Conservation (phyloP, 1,140 invertebrate genomes). For the Dinothrombium tinctorium region DNA sequence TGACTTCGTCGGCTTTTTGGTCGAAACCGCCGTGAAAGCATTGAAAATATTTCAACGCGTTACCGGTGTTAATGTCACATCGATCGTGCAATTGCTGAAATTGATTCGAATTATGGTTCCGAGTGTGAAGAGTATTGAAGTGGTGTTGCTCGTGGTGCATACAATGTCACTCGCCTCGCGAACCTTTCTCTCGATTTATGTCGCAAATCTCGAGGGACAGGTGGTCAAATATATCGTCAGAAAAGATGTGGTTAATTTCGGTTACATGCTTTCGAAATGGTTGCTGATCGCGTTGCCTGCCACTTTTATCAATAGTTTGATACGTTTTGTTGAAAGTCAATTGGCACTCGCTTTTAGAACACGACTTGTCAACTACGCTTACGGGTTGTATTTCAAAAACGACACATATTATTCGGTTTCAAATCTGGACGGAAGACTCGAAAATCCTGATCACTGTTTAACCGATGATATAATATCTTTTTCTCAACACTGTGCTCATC, state of each 20-base stretch:
- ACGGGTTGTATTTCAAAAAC: slow-evolving; percentile 78
- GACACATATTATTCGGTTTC: slow-evolving; percentile 81
- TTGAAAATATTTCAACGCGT: slow-evolving; percentile 9
- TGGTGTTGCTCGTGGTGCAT: slow-evolving; percentile 50
- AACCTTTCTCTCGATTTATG: slow-evolving; percentile 90
- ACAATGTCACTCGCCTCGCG: slow-evolving; percentile 63
- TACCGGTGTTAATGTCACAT: slow-evolving; percentile 14
- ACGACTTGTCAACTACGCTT: slow-evolving; percentile 68
- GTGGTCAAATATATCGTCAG: slow-evolving; percentile 90
- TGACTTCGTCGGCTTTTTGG: slow-evolving; percentile 2
- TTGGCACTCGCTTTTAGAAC: slow-evolving; percentile 73
- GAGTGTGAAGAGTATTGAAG: slow-evolving; percentile 50
- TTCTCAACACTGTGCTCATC: slow-evolving; percentile 68
- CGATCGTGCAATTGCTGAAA: slow-evolving; percentile 15
- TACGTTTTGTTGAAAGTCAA: slow-evolving; percentile 74
- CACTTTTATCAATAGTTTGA: slow-evolving; percentile 90
- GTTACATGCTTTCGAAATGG: slow-evolving; percentile 59
- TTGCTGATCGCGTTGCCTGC: slow-evolving; percentile 81
- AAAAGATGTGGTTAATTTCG: slow-evolving; percentile 51
- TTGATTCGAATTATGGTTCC: slow-evolving; percentile 79
- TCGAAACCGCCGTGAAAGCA: slow-evolving; percentile 1
- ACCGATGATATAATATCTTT: slow-evolving; percentile 91
- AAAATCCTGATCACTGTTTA: slow-evolving; percentile 88
- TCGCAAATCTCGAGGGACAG: slow-evolving; percentile 76
- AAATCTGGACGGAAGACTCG: slow-evolving; percentile 66